Evolutionary conservation across 2,113 vertebrate species (phyloP).

Genomic region (western clawed frog (Xenopus tropicalis)): DNA sequence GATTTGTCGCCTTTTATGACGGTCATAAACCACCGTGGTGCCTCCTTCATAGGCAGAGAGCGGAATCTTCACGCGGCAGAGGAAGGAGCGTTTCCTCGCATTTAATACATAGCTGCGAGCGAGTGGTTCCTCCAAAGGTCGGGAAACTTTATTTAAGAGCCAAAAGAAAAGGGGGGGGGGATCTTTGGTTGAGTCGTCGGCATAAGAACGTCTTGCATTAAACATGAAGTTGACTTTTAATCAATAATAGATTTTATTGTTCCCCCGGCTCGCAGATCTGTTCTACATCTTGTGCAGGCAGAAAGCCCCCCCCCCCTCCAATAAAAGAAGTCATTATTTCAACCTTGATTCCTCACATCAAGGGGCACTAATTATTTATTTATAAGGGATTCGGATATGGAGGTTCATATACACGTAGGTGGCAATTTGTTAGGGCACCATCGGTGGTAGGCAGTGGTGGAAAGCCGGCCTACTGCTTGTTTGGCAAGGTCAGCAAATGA

Average conservation of each 20-base stretch:
- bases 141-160: conserved; percentile 71
- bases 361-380: no score
- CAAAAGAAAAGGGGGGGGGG: not conserved
- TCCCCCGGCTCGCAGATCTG: no score
- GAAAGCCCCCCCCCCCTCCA: no score
- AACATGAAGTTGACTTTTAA: conserved; percentile 56
- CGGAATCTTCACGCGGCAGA: conserved; percentile 81
- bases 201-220: conserved; percentile 66
- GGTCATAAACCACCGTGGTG: conserved; percentile 81
- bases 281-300: no score
- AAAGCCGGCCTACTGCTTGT: no score
- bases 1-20: conserved; percentile 79
- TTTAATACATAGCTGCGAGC: conserved; percentile 81
- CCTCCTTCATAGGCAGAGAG: conserved; percentile 83
- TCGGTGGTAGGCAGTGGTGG: no score
- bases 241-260: conserved; percentile 36
- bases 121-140: conserved; percentile 82
- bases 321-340: no score
- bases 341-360: no score
- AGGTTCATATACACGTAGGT: no score
- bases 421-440: no score
- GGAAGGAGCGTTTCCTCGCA: conserved; percentile 65
- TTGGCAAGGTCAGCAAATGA: no score
- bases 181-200: conserved; percentile 61
- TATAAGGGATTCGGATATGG: no score